Percentiles rank a stretch among this genome's conserved stretches.
Evolutionary conservation across 1,140 invertebrate species (phyloP).

Genomic region (Gyrodactylus salaris): DNA sequence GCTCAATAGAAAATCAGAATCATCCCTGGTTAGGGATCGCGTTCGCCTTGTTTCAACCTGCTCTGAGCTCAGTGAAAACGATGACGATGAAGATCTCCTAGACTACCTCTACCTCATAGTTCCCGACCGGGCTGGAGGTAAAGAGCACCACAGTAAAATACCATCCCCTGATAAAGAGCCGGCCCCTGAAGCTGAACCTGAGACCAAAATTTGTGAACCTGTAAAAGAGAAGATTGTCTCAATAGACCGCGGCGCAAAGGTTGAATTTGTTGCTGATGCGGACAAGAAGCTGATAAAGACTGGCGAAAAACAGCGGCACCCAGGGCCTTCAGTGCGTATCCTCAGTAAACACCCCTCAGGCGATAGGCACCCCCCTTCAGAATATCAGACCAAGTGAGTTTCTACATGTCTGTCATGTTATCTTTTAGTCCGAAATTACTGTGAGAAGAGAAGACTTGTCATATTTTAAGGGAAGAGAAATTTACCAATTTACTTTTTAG

Average conservation of each 20-base stretch:
- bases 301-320: background rate
- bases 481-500: background rate
- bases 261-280: background rate
- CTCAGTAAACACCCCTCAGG: background rate
- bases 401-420: no score
- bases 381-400: background rate
- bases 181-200: background rate
- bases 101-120: background rate
- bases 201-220: no score
- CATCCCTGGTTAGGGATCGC: background rate
- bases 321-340: background rate
- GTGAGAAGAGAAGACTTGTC: no score
- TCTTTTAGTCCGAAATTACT: no score
- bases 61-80: background rate
- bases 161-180: background rate
- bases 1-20: background rate
- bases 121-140: background rate
- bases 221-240: no score
- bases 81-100: background rate
- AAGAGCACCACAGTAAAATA: background rate
- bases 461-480: background rate
- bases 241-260: no score
- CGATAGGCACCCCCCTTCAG: background rate
- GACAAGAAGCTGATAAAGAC: background rate
- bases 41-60: background rate